Evolutionary conservation across 2,797 vertebrate species (phyloP).

Genomic region (Paramormyrops hopkinsi): DNA sequence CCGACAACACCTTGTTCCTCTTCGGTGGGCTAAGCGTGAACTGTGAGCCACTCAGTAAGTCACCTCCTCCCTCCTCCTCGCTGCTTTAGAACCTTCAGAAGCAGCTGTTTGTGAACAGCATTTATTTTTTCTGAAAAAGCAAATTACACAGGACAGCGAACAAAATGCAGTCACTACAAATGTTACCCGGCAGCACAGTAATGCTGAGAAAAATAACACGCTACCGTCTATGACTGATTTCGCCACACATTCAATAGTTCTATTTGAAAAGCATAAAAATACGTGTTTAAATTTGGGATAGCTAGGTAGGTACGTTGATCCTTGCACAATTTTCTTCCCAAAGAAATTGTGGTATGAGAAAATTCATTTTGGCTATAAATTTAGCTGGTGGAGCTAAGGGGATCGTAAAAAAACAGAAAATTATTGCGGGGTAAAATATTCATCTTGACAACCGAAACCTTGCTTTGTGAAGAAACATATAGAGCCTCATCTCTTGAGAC

Average conservation of each 20-base stretch:
- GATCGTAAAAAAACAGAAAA: not conserved
- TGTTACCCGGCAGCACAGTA: not conserved
- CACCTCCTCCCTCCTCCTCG: not conserved
- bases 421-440: not conserved
- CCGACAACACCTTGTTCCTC: conserved; percentile 76
- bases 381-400: not conserved
- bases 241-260: not conserved
- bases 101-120: not conserved
- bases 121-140: not conserved
- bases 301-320: not conserved
- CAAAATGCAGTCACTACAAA: not conserved
- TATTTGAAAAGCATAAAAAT: not conserved
- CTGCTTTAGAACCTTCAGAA: not conserved
- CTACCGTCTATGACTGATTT: not conserved
- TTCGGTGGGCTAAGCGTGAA: conserved; percentile 88
- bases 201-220: not conserved
- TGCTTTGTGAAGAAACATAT: not conserved
- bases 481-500: not conserved
- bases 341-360: not conserved
- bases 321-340: not conserved
- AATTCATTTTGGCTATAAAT: not conserved
- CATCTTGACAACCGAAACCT: not conserved
- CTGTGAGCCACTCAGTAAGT: conserved; percentile 86
- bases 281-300: not conserved
- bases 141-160: not conserved